A percentile compares a stretch with the other conserved stretches of the same genome.
These are phyloP conservation scores for Pseudococcus viburni DNA, from an alignment of 2,888 invertebrate species.

Conservation along the genomic window DNA sequence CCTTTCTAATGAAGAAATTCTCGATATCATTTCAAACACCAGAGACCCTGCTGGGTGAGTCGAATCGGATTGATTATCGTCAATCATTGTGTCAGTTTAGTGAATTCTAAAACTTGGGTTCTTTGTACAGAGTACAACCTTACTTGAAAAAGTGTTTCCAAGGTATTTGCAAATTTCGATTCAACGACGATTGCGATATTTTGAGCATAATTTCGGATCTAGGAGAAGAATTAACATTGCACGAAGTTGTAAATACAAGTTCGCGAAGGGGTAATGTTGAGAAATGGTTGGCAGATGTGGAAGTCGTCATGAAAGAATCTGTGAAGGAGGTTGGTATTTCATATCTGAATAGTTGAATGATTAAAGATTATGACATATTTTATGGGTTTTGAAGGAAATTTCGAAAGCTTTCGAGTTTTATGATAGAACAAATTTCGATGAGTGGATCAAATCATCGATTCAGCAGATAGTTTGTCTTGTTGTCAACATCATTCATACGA, in stretches of 20 bases:
- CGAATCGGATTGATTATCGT: background rate
- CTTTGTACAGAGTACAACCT: constrained; percentile 84
- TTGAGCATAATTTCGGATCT: constrained; percentile 90
- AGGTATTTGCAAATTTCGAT: constrained; percentile 88
- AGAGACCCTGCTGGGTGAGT: constrained; percentile 81
- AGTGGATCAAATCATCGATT: constrained; percentile 20
- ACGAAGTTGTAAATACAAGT: constrained; percentile 84
- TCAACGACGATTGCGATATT: constrained; percentile 90
- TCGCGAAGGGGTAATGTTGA: constrained; percentile 95
- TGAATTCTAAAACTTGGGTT: background rate
- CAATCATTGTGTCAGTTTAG: background rate
- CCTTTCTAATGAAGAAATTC: constrained; percentile 81
- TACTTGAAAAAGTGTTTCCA: constrained; percentile 97
- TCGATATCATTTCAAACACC: constrained; percentile 91
- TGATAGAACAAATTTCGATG: constrained; percentile 1
- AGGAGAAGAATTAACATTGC: constrained; percentile 85
- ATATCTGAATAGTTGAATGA: too few species aligned
- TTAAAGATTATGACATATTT: background rate
- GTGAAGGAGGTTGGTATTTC: constrained; percentile 75
- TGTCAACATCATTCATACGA: background rate
- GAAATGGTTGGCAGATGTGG: constrained; percentile 93
- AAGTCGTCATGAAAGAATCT: constrained; percentile 90
- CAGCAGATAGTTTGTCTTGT: constrained; percentile 33
- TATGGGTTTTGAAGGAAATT: constrained; percentile 21
- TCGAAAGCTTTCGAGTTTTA: background rate